Base-by-base conservation (phyloP, 2,113 vertebrate species). In the Lichenostomus cassidix region DNA sequence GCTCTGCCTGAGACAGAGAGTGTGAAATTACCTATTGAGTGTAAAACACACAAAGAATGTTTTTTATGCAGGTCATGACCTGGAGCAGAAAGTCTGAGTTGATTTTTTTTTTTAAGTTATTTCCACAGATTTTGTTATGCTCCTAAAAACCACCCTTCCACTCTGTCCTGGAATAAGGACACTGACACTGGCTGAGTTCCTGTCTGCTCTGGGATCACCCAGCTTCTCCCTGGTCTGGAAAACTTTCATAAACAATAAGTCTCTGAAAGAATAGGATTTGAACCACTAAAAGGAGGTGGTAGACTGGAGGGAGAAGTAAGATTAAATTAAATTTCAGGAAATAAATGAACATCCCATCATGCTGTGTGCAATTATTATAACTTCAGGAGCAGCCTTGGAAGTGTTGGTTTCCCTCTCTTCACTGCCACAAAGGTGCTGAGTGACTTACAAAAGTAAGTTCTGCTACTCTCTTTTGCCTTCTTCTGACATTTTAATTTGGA, bases 21-120 rank as follows among this genome's bases (percentile, higher is more conserved):
- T 96, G 96, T 87, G 90, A 96, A 91, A 96, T 92, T 91, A 96
- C n/a, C 77, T 95, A 96, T 89, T 87, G 95, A 94, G 84, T 91
- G 90, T 82, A 82, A 89, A 93, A 84, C 74, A 87, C 42, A 52
- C 24, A 60, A 24, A 37, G 13, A 65, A 71, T 29, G 12, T 22
- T 52, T 42, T 71, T 87, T 47, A 62, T 91, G 87, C 55, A 53
- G 76, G 64, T 86, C 67, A 49, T 52, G 58, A 92, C 77, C 73
- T 56, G 44, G 31, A 94, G 39, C 12, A 71, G 58, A 87, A 89
- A 91, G 69, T 31, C 17, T 56, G 31, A 2, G 18, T 39, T 31
- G 28, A 4, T 64, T 64, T 64, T 42, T 20, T 42, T 44, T 55
- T 63, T 24, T 24, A 21, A 56, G 44, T 60, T 69, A 37, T 88